Evolutionary conservation across 2,888 invertebrate species (phyloP).

Genomic region (Lomographa bimaculata): DNA sequence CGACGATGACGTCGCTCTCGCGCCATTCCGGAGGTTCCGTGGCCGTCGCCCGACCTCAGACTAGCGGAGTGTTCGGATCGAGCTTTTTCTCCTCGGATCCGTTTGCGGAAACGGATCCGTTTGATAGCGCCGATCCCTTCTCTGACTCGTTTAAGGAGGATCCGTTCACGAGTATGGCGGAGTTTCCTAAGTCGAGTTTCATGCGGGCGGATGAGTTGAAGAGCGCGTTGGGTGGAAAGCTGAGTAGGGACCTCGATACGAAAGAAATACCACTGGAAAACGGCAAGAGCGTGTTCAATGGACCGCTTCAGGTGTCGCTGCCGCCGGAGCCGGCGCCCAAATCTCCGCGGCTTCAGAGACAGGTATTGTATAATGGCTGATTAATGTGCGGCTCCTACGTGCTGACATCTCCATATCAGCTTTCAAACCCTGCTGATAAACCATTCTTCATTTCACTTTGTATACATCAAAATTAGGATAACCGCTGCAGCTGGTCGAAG

Average conservation of each 20-base stretch:
- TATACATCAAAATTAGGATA: no score
- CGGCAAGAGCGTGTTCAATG: conserved; percentile 80
- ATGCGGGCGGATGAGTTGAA: conserved; percentile 54
- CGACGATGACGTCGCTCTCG: conserved; percentile 74
- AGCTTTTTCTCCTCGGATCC: conserved; percentile 83
- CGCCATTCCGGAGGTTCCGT: conserved; percentile 78
- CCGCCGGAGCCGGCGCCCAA: conserved; percentile 84
- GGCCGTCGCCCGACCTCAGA: conserved; percentile 61
- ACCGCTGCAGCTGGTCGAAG: no score
- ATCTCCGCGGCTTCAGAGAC: conserved; percentile 71
- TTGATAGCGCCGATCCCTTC: conserved; percentile 88
- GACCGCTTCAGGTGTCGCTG: conserved; percentile 87
- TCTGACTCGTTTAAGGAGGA: conserved; percentile 85
- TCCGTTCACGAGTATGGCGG: conserved; percentile 81
- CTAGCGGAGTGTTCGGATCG: conserved; percentile 49
- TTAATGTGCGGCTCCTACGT: no score
- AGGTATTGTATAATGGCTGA: no score
- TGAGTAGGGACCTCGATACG: conserved; percentile 42
- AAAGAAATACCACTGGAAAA: conserved; percentile 44
- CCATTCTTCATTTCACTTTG: no score
- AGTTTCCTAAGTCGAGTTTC: conserved; percentile 59
- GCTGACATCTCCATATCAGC: no score
- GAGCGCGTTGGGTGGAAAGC: conserved; percentile 47
- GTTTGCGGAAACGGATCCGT: conserved; percentile 88
- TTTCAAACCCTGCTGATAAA: no score